Percentiles rank a stretch among this genome's conserved stretches.
phyloP scores from a whole-genome alignment of 1,140 invertebrate species.

The Pogonus chalceus region DNA sequence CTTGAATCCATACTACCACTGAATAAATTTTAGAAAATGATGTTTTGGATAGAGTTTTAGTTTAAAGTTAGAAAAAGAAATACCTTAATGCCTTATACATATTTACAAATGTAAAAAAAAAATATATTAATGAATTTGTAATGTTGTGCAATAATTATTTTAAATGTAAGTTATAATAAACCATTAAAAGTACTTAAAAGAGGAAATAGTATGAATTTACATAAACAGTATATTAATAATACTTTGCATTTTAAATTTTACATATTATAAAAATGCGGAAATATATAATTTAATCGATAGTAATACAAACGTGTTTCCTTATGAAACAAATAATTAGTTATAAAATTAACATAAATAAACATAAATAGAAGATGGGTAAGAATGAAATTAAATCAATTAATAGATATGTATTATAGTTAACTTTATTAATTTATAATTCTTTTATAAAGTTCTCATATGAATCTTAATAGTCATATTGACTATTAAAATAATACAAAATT shows the following conservation, averaged over 20 bases:
- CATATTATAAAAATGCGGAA: neutral
- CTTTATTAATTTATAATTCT: constrained; percentile 38
- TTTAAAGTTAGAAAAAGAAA: too few relatives aligned
- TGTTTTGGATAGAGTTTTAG: too few relatives aligned
- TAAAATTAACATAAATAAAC: neutral
- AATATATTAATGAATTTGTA: too few relatives aligned
- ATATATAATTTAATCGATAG: neutral
- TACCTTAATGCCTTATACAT: too few relatives aligned
- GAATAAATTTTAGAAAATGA: too few relatives aligned
- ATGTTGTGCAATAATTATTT: too few relatives aligned
- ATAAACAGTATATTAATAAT: neutral
- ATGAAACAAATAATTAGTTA: too few relatives aligned
- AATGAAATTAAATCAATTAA: neutral
- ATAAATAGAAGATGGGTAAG: neutral
- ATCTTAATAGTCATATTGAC: constrained; percentile 27
- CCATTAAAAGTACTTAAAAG: too few relatives aligned
- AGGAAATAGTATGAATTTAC: too few relatives aligned
- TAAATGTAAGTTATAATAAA: too few relatives aligned
- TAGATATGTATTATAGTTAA: constrained; percentile 34
- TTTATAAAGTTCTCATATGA: constrained; percentile 38
- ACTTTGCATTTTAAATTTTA: neutral
- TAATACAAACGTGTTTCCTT: neutral
- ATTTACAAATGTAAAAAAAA: too few relatives aligned
- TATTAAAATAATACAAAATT: constrained; percentile 6
- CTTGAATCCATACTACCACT: too few relatives aligned